Percentiles rank a stretch among this genome's conserved stretches.
Conservation (phyloP, 2,888 invertebrate genomes). For the Ptilodon capucinus region DNA sequence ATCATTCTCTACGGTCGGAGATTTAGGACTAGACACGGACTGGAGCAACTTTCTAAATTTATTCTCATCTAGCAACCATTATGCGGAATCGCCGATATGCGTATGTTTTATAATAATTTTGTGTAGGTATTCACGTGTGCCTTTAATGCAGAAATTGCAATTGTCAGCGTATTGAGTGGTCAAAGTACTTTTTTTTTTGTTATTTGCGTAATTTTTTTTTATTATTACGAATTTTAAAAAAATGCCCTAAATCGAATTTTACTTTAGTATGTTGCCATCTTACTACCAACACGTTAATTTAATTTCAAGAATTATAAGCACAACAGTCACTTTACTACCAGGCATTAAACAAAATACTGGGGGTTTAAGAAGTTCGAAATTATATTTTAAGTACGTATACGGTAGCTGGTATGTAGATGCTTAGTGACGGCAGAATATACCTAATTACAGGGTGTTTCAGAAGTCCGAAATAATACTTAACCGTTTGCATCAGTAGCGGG, state of each 20-base stretch:
- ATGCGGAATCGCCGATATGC: conserved; percentile 27
- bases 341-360: conserved; percentile 15
- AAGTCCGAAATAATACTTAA: no score
- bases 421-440: no score
- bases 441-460: no score
- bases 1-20: conserved; percentile 18
- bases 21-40: conserved; percentile 6
- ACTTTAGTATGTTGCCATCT: conserved; percentile 22
- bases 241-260: conserved; percentile 39
- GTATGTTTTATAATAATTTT: conserved; percentile 21
- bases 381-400: no score
- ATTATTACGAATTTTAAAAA: conserved; percentile 43
- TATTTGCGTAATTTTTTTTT: conserved; percentile 53
- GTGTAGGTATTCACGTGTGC: conserved; percentile 16
- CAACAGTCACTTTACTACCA: conserved; percentile 3
- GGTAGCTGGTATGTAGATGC: no score
- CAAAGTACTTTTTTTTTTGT: conserved; percentile 41
- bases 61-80: conserved; percentile 31
- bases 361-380: no score
- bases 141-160: conserved; percentile 36
- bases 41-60: conserved; percentile 53
- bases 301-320: conserved; percentile 28
- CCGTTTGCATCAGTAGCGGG: no score
- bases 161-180: conserved; percentile 44
- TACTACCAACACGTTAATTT: conserved; percentile 22